Evolutionary conservation across 1,140 invertebrate genomes (phyloP), one percentile per base, ranked within the genome.

Genomic region (Drosophila littoralis): DNA sequence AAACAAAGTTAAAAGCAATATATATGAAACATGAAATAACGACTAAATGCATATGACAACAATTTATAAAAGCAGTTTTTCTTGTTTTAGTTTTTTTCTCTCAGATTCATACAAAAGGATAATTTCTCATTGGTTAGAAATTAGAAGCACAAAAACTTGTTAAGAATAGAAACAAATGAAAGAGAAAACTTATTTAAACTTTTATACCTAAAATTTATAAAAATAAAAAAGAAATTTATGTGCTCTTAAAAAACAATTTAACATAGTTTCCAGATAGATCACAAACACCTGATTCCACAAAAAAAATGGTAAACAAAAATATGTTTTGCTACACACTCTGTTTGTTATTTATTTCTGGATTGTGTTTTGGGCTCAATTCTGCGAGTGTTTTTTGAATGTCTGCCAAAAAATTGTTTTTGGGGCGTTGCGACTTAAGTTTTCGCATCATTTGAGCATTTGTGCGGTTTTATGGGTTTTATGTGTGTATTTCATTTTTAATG

Each of bases 371-470:
- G n/a, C 38, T 40, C 38, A 13, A 45, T 60, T 45, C 54, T 73
- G 46, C 54, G 70, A 88, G 55, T 57, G 50, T 28, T 35, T 45
- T 83, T 88, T 88, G 69, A 80, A 54, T 48, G 61, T 36, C 46
- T 74, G 76, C 79, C 79, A 88, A 77, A 71, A 45, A 52, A 57
- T 35, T 32, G 13, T 67, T 52, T 65, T 59, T 50, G 50, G 35
- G 13, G 35, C 43, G 38, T 13, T 67, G 45, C 65, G 50, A 66
- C 57, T 66, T 36, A 72, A 59, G 28, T 73, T 70, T 59, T 68
- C 33, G 46, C 45, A 64, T 52, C 46, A 51, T 55, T 81, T 73
- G 51, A 48, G 7, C 36, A 65, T 54, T 86, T 68, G 64, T 75
- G 71, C 40, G 46, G 57, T 45, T 63, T 63, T 55, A 69, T 75